Evolutionary conservation across 2,888 invertebrate genomes (phyloP).

Genomic region (Bibio marci): DNA sequence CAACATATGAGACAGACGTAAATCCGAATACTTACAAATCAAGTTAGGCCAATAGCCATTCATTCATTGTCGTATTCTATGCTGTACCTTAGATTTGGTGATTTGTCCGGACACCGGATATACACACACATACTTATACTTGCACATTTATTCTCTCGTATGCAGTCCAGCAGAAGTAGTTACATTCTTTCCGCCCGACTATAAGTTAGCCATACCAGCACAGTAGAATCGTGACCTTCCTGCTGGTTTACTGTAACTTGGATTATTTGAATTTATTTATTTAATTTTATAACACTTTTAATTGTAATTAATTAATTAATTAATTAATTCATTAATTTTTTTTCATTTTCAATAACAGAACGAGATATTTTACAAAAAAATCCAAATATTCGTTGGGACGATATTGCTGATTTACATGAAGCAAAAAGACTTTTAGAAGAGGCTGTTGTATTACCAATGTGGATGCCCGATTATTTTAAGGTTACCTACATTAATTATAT

Average conservation of each 20-base stretch:
- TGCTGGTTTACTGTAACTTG: background rate
- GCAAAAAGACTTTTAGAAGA: constrained; percentile 86
- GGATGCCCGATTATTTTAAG: constrained; percentile 97
- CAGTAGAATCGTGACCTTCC: background rate
- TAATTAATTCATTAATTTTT: constrained; percentile 1
- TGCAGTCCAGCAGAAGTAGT: too few species aligned
- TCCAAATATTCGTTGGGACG: constrained; percentile 90
- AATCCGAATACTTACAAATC: too few species aligned
- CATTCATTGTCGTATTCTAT: too few species aligned
- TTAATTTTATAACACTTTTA: background rate
- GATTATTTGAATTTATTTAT: background rate
- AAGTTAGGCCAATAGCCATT: too few species aligned
- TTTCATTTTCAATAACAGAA: constrained; percentile 32
- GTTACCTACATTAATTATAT: too few species aligned
- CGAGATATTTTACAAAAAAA: constrained; percentile 94
- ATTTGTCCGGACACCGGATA: too few species aligned
- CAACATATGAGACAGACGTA: too few species aligned
- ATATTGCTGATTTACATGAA: constrained; percentile 77
- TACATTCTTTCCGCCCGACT: too few species aligned
- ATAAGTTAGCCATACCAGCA: too few species aligned
- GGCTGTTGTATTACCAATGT: constrained; percentile 92
- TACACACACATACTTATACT: too few species aligned
- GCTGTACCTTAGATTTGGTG: too few species aligned
- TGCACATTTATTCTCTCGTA: too few species aligned
- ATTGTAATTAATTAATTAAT: background rate